Evolutionary conservation across 2,797 vertebrate genomes (phyloP).

Genomic region (Valencia hispanica): DNA sequence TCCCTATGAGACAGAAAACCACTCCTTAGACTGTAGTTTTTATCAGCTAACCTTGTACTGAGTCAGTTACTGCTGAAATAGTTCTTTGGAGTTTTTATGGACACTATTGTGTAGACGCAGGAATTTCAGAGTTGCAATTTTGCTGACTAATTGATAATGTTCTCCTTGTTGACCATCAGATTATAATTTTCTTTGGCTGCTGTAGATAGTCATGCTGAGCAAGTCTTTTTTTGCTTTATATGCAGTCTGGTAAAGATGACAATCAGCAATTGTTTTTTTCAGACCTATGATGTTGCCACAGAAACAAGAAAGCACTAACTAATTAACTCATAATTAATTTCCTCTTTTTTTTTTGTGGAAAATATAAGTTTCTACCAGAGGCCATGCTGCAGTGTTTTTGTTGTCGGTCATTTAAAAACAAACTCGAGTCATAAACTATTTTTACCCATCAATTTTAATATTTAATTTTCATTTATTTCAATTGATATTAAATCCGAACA

Average conservation of each 20-base stretch:
- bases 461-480: no score
- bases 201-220: slow-evolving; percentile 15
- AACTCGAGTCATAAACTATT: no score
- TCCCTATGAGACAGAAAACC: slow-evolving; percentile 24
- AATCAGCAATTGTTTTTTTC: neutral
- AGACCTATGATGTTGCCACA: neutral
- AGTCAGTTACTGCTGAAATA: slow-evolving; percentile 11
- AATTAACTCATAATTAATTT: neutral
- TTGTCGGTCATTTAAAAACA: no score
- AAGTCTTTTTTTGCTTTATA: slow-evolving; percentile 27
- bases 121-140: slow-evolving; percentile 28
- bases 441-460: no score
- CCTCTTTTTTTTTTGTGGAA: neutral
- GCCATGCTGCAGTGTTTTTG: no score
- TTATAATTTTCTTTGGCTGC: slow-evolving; percentile 18
- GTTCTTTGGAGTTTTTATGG: slow-evolving; percentile 43
- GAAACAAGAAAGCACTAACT: neutral
- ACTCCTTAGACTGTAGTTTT: slow-evolving; percentile 48
- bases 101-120: slow-evolving; percentile 26
- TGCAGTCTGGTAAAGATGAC: neutral
- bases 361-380: no score
- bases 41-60: slow-evolving; percentile 61
- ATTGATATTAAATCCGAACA: no score
- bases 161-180: slow-evolving; percentile 37
- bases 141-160: slow-evolving; percentile 48